Conservation (phyloP, 2,797 vertebrate species). For the Lutjanus argentimaculatus region DNA sequence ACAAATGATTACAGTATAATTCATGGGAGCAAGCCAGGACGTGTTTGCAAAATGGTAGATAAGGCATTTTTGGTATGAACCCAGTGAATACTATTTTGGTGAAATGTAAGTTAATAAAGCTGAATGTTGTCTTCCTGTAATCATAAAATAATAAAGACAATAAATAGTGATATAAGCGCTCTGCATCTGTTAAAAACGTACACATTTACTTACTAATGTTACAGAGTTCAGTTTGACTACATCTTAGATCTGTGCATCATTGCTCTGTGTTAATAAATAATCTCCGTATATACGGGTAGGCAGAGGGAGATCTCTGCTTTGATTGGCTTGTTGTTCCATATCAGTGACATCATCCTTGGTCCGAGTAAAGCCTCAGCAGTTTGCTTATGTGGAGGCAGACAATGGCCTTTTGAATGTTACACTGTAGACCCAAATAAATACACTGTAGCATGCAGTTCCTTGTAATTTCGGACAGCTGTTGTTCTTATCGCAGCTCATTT, state of each 20-base stretch:
- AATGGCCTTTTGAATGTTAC: slow-evolving; percentile 30
- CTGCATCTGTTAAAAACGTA: not conserved
- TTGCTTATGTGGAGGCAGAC: not conserved
- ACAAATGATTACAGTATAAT: not conserved
- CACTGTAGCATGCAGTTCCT: not conserved
- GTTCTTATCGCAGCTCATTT: slow-evolving; percentile 47
- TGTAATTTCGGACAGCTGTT: slow-evolving; percentile 59
- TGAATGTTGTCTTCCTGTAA: not conserved
- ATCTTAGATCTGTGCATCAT: not conserved
- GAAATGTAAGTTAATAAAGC: not conserved
- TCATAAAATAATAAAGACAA: not conserved
- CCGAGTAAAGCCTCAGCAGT: not conserved
- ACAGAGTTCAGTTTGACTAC: not conserved
- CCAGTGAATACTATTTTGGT: not conserved
- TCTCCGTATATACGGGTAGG: not conserved
- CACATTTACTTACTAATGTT: not conserved
- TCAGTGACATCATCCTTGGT: not conserved
- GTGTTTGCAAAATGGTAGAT: not conserved
- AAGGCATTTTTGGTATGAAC: not conserved
- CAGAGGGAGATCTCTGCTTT: not conserved
- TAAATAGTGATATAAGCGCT: not conserved
- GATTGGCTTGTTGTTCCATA: not conserved
- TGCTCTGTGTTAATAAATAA: not conserved
- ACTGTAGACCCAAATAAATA: not conserved
- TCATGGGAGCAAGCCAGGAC: not conserved